Evolutionary conservation across 2,113 vertebrate species (phyloP).

Genomic region (Oceanodroma tethys): DNA sequence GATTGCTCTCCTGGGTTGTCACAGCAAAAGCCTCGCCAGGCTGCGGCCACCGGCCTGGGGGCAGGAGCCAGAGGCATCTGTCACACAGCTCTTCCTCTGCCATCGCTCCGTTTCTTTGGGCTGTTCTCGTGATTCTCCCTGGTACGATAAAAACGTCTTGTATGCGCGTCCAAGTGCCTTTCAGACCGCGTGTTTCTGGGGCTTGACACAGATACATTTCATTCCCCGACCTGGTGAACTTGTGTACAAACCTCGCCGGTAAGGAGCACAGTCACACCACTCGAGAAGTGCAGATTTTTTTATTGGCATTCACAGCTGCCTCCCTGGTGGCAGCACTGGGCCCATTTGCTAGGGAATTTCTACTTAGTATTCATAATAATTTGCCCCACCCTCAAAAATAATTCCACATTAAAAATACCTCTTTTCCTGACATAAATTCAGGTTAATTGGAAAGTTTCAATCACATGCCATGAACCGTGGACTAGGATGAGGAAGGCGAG

Average conservation of each 20-base stretch:
- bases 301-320: background rate
- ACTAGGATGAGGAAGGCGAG: no score
- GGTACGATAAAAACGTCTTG: background rate
- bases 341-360: background rate
- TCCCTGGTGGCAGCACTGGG: background rate
- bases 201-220: background rate
- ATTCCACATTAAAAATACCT: background rate
- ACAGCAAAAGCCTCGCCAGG: background rate
- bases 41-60: background rate
- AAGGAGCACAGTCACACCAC: background rate
- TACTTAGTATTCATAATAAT: no score
- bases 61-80: background rate
- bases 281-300: background rate
- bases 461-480: background rate
- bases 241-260: accelerated
- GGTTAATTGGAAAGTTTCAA: no score
- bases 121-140: background rate
- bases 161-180: background rate
- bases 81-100: background rate
- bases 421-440: background rate
- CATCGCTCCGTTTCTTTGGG: accelerated
- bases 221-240: background rate
- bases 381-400: background rate
- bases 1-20: background rate
- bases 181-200: background rate